These are phyloP conservation scores for Crambe crambe DNA, from an alignment of 37 sponge, comb jelly and placozoan genomes.

Conservation along the genomic window DNA sequence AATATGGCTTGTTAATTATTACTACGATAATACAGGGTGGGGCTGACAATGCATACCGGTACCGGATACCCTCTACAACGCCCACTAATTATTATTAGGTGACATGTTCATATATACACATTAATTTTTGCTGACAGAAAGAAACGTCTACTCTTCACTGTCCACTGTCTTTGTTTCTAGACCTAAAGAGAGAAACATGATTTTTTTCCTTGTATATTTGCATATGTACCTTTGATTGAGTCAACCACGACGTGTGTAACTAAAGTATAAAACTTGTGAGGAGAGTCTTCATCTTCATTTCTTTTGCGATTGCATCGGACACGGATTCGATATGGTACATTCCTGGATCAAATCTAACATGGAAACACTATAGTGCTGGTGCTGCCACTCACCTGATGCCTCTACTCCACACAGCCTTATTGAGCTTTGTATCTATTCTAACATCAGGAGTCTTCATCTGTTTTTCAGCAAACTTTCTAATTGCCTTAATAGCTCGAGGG, in stretches of 20 bases:
- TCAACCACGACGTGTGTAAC: conserved; percentile 88
- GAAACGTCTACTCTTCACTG: conserved; percentile 70
- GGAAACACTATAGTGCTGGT: not conserved
- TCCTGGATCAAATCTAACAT: conserved; percentile 36
- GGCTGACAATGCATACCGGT: too few species aligned
- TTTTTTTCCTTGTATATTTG: not conserved
- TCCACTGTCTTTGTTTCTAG: conserved; percentile 77
- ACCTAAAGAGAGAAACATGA: conserved; percentile 27
- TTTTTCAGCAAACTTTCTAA: conserved; percentile 92
- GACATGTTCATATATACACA: too few species aligned
- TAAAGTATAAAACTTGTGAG: conserved; percentile 92
- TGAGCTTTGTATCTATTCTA: conserved; percentile 90
- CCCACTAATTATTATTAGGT: too few species aligned
- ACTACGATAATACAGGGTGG: too few species aligned
- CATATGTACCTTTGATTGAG: conserved; percentile 77
- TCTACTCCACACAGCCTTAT: conserved; percentile 94
- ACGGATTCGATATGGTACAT: conserved; percentile 93
- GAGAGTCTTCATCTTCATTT: conserved; percentile 98
- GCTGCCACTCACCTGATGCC: conserved; percentile 71
- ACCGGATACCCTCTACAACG: too few species aligned
- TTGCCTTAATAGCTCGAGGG: conserved; percentile 96
- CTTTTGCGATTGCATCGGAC: conserved; percentile 88
- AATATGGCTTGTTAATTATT: too few species aligned
- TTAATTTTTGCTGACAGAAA: too few species aligned
- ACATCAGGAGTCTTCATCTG: conserved; percentile 96